Conservation (phyloP, 2,797 vertebrate species). For the Gymnothorax javanicus region DNA sequence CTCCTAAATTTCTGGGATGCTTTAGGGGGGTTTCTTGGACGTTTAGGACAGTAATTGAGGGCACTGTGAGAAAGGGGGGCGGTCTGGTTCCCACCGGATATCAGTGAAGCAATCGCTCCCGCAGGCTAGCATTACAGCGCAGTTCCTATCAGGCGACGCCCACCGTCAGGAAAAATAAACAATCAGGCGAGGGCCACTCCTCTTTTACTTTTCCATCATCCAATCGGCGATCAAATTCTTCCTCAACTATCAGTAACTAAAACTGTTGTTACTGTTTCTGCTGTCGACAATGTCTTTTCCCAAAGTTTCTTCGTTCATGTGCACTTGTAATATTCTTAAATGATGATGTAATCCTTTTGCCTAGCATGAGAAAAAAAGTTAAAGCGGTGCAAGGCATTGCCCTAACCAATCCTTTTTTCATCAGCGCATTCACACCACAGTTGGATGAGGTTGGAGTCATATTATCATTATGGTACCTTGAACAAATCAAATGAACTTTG, state of each 20-base stretch:
- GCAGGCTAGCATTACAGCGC: constrained; percentile 42
- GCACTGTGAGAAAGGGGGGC: constrained; percentile 51
- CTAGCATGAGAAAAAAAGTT: background rate
- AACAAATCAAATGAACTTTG: background rate
- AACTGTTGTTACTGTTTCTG: too few relatives aligned
- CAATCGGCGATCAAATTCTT: background rate
- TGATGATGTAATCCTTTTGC: background rate
- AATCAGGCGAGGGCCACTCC: constrained; percentile 16
- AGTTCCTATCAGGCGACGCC: constrained; percentile 31
- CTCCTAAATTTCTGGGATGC: constrained; percentile 29
- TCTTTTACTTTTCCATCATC: constrained; percentile 17
- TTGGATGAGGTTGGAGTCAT: background rate
- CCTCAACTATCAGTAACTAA: background rate
- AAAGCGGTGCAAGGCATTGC: background rate
- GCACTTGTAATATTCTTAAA: background rate
- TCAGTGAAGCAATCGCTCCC: constrained; percentile 55
- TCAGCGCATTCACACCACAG: background rate
- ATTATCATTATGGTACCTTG: background rate
- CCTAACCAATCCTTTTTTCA: background rate
- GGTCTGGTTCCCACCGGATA: constrained; percentile 58
- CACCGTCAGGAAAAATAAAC: constrained; percentile 49
- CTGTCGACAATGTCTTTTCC: background rate
- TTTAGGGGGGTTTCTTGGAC: constrained; percentile 39
- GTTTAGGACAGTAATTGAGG: constrained; percentile 48
- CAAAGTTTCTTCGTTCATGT: background rate